These are phyloP conservation scores for Cyclina sinensis DNA, from an alignment of 1,140 invertebrate genomes.

Conservation along the genomic window DNA sequence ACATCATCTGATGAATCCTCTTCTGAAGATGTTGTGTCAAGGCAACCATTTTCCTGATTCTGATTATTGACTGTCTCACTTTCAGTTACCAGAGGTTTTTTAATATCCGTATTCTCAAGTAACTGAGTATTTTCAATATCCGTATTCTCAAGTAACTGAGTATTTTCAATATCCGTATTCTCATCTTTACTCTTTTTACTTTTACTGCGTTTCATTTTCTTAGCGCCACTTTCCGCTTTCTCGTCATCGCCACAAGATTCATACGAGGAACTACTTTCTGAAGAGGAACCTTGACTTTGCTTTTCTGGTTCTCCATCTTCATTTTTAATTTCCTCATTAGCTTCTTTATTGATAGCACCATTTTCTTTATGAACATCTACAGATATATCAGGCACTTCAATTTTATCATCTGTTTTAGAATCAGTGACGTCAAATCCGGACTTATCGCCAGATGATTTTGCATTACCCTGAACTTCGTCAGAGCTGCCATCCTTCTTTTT, in stretches of 20 bases:
- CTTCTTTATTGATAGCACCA: neutral
- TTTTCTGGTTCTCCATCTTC: neutral
- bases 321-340: neutral
- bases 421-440: neutral
- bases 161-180: neutral
- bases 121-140: no score
- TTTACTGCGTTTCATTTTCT: neutral
- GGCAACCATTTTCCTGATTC: neutral
- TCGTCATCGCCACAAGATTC: constrained; percentile 16
- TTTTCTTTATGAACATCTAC: neutral
- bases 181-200: neutral
- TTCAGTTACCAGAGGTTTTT: no score
- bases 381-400: neutral
- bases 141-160: neutral
- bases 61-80: neutral
- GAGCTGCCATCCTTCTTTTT: neutral
- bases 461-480: neutral
- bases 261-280: constrained; percentile 24
- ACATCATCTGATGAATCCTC: neutral
- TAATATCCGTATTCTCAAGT: neutral
- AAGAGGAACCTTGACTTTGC: neutral
- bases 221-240: neutral
- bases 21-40: neutral
- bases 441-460: neutral
- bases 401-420: neutral